Percentiles rank a stretch among this genome's conserved stretches.
Evolutionary conservation across 2,888 invertebrate genomes (phyloP).

Genomic region (Adela reaumurella): DNA sequence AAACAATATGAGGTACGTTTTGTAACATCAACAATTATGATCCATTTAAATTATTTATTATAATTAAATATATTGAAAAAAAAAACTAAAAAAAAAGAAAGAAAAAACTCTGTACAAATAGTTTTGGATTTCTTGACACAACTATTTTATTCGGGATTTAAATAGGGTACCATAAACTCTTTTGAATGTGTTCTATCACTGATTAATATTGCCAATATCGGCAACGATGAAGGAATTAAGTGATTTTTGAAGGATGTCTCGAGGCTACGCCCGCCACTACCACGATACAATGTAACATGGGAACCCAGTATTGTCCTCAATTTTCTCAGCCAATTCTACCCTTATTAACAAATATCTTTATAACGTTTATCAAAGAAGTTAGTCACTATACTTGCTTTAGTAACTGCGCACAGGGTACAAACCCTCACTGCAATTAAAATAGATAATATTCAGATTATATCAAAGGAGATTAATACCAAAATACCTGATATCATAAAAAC

Average conservation of each 20-base stretch:
- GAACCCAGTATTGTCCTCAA: constrained; percentile 1
- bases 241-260: constrained; percentile 4
- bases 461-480: constrained; percentile 1
- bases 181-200: too few species aligned
- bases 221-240: constrained; percentile 1
- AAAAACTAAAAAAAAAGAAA: too few species aligned
- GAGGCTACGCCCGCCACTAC: constrained; percentile 1
- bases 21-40: too few species aligned
- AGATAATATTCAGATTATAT: neutral
- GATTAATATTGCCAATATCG: too few species aligned
- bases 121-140: too few species aligned
- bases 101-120: too few species aligned
- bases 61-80: too few species aligned
- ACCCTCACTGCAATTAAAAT: constrained; percentile 2
- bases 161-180: too few species aligned
- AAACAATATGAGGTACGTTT: too few species aligned
- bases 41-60: too few species aligned
- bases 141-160: too few species aligned
- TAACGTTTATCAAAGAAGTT: constrained; percentile 3
- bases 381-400: constrained; percentile 2
- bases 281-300: constrained; percentile 1
- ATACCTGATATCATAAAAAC: constrained; percentile 8
- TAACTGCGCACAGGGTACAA: constrained; percentile 6
- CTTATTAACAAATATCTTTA: constrained; percentile 1
- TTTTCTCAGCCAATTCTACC: neutral